A percentile compares a stretch with the other conserved stretches of the same genome.
Evolutionary conservation across 2,888 invertebrate species (phyloP).

Genomic region (Volucella inflata): DNA sequence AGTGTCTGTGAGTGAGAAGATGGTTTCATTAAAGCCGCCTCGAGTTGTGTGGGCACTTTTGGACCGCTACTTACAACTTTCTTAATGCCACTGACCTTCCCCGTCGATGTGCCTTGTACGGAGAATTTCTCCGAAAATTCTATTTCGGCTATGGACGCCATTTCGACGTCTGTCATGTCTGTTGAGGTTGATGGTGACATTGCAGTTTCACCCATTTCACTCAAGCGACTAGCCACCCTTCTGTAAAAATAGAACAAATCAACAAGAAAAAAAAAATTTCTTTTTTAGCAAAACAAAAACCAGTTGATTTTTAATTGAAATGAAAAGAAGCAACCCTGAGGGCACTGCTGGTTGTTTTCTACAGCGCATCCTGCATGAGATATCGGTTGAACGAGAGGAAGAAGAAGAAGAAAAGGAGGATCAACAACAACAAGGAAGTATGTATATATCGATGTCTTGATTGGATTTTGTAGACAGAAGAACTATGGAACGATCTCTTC

Average conservation of each 20-base stretch:
- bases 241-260: slow-evolving; percentile 83
- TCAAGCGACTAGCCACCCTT: slow-evolving; percentile 83
- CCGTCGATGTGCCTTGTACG: slow-evolving; percentile 89
- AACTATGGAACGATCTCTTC: no score
- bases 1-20: slow-evolving; percentile 87
- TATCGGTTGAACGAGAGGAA: no score
- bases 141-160: slow-evolving; percentile 86
- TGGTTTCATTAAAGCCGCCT: slow-evolving; percentile 34
- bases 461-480: no score
- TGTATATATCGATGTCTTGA: no score
- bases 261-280: no score
- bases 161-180: slow-evolving; percentile 87
- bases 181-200: slow-evolving; percentile 84
- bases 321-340: no score
- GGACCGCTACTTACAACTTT: slow-evolving; percentile 87
- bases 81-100: slow-evolving; percentile 89
- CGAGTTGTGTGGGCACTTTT: slow-evolving; percentile 20
- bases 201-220: slow-evolving; percentile 83
- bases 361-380: no score
- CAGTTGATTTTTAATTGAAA: no score
- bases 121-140: slow-evolving; percentile 88
- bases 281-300: no score
- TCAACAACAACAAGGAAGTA: no score
- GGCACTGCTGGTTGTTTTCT: no score
- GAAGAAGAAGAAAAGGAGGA: no score